Percentiles rank a stretch among this genome's conserved stretches.
Evolutionary conservation across 2,113 vertebrate genomes (phyloP).

Genomic region (Burhinus oedicnemus): DNA sequence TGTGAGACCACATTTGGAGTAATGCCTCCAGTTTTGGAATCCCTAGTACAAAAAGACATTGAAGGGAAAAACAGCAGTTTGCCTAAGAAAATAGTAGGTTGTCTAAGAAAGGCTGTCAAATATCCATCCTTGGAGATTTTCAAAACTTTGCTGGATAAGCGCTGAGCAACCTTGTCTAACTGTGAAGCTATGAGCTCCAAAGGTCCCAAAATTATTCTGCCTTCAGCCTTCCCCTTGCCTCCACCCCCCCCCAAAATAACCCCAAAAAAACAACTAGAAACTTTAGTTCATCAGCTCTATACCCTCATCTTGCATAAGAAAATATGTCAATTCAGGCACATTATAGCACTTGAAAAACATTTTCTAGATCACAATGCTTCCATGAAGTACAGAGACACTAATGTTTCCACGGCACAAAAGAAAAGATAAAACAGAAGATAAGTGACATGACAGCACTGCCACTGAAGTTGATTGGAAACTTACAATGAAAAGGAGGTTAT

Average conservation of each 20-base stretch:
- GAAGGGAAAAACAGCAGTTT: neutral
- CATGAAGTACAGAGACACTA: neutral
- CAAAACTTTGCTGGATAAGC: neutral
- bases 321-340: neutral
- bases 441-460: neutral
- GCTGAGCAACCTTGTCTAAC: neutral
- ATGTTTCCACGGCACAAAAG: neutral
- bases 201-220: neutral
- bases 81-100: neutral
- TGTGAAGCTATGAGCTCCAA: neutral
- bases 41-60: neutral
- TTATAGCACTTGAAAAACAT: neutral
- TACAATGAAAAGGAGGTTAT: neutral
- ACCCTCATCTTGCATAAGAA: neutral
- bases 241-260: rapidly evolving
- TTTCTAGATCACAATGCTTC: neutral
- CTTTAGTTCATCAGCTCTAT: neutral
- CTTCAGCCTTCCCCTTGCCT: neutral
- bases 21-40: neutral
- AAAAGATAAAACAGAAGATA: neutral
- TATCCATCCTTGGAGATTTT: neutral
- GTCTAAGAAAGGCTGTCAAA: neutral
- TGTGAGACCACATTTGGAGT: neutral
- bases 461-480: neutral
- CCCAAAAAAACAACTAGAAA: neutral